Evolutionary conservation across 2,113 vertebrate species (phyloP).

Genomic region (Hydropotes inermis): DNA sequence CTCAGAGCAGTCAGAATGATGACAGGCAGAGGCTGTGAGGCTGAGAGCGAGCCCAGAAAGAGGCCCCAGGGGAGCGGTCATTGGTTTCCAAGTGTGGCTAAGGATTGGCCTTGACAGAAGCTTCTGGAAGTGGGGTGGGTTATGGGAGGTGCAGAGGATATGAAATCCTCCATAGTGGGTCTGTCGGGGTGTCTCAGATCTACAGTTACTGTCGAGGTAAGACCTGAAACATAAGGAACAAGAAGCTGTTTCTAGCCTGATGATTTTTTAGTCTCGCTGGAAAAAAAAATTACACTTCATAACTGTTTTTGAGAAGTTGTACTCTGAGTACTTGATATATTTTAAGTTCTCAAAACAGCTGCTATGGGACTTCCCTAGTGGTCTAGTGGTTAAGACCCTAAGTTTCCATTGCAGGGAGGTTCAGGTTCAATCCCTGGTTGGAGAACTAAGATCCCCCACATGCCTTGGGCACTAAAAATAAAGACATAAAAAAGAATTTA

Average conservation of each 20-base stretch:
- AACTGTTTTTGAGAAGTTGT: not conserved
- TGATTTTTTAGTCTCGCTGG: not conserved
- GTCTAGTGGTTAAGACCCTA: not conserved
- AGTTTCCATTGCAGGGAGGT: not conserved
- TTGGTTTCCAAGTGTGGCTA: not conserved
- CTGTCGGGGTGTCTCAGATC: not conserved
- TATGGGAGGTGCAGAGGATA: not conserved
- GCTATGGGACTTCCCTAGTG: not conserved
- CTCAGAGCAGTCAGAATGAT: not conserved
- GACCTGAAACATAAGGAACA: not conserved
- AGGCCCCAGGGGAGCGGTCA: not conserved
- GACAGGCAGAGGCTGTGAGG: not conserved
- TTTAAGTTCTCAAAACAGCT: conserved; percentile 10
- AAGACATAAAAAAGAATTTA: not conserved
- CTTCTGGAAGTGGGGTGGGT: not conserved
- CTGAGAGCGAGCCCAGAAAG: not conserved
- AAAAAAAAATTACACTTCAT: not conserved
- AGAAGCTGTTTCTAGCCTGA: not conserved
- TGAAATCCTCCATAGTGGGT: not conserved
- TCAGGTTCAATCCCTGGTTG: not conserved
- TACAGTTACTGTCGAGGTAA: not conserved
- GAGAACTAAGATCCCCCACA: not conserved
- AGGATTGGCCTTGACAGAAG: not conserved
- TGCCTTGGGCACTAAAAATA: not conserved
- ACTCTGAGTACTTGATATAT: not conserved